Evolutionary conservation across 2,888 invertebrate genomes (phyloP), one percentile per base, ranked within the genome.

Genomic region (Drosophila formosana): DNA sequence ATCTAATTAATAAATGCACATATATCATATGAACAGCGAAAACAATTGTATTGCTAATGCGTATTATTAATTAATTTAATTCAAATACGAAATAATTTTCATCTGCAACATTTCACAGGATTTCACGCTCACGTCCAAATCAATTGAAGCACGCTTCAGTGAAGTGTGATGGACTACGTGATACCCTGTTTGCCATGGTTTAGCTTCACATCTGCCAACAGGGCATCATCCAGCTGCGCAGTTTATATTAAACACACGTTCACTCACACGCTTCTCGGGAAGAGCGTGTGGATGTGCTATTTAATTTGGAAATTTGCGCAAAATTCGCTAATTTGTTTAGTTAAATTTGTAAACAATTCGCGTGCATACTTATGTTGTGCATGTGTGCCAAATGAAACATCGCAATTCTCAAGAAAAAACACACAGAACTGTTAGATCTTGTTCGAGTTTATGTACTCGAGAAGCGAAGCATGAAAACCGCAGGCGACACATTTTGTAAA

Each of bases 241-340:
- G 8, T 4, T 18, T 18, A 18, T 18, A 18, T 18, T 18, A 18
- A 18, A 18, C 18, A 18, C 11, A 0, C 23, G n/a, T 13, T 13
- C 9, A 4, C 26, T 32, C 55, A n/a, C 3, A 23, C 13, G n/a
- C 25, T 56, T 56, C 55, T 26, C 5, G 23, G 34, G 45, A 56
- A 56, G 45, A 45, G 45, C 55, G 55, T 34, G 55, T 45, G 32
- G 11, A 37, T 47, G 47, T 57, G 57, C 45, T 57, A 45, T 45
- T 46, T 46, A 4, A 26, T 41, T 39, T 49, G 13, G 18, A 37
- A 64, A 46, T 45, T 45, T 53, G 18, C 37, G 37, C 57, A 53
- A 71, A 80, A 76, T 41, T 41, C 11, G 39, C 39, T 76, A 61
- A 72, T 71, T 57, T 78, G 77, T 67, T 66, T 76, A 68, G 63